phyloP scores from a whole-genome alignment of 2,797 vertebrate genomes.

The Acipenser transmontanus region DNA sequence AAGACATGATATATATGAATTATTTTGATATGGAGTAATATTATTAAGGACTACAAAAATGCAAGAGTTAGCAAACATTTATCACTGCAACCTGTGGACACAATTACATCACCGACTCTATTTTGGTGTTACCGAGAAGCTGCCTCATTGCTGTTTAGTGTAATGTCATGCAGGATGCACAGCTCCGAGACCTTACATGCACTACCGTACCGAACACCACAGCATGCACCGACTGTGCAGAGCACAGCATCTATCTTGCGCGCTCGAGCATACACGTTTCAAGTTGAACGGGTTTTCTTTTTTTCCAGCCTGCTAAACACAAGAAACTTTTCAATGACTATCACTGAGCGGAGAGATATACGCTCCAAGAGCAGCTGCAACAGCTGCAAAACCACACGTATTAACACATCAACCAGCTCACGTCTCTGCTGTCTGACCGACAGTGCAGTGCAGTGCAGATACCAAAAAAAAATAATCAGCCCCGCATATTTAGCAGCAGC shows the following conservation, averaged over 20 bases:
- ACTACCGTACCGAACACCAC: neutral
- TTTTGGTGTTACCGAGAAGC: constrained; percentile 23
- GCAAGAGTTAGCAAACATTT: constrained; percentile 39
- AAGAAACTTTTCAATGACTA: constrained; percentile 19
- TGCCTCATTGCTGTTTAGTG: constrained; percentile 41
- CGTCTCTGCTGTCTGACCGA: too few relatives aligned
- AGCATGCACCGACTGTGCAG: too few relatives aligned
- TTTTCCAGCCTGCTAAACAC: neutral
- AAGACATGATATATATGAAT: neutral
- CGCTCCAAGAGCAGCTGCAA: too few relatives aligned
- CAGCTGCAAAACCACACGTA: too few relatives aligned
- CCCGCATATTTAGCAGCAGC: neutral
- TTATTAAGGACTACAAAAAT: constrained; percentile 8
- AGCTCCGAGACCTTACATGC: constrained; percentile 41
- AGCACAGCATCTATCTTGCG: too few relatives aligned
- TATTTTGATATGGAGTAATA: constrained; percentile 3
- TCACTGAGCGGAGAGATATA: neutral
- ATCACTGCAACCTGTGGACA: neutral
- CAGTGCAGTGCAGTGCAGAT: too few relatives aligned
- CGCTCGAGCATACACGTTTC: too few relatives aligned
- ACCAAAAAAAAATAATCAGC: neutral
- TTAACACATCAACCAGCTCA: too few relatives aligned
- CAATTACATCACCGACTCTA: constrained; percentile 49
- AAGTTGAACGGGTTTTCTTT: too few relatives aligned
- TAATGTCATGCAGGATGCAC: constrained; percentile 35